Percentiles rank a stretch among this genome's conserved stretches.
Conservation (phyloP, 2,797 vertebrate species). For the Anguilla obscura region DNA sequence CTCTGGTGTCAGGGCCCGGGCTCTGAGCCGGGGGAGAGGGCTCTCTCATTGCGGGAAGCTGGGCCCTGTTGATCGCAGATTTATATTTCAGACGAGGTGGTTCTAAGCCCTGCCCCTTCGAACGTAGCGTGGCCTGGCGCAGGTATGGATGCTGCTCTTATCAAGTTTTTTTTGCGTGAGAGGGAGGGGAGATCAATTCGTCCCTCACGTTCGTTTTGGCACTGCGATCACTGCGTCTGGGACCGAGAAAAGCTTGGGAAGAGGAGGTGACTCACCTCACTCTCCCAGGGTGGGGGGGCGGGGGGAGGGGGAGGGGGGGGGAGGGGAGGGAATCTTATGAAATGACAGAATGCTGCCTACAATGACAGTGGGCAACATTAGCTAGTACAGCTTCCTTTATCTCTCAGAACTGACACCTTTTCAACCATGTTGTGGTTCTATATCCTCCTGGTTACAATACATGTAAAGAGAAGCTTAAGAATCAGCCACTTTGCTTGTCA, state of each 20-base stretch:
- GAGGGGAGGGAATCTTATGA: not conserved
- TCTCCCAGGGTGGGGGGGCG: not conserved
- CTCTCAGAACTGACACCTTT: not conserved
- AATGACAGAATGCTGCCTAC: not conserved
- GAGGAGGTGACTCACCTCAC: slow-evolving; percentile 7
- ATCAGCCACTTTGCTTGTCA: not conserved
- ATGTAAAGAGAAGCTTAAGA: not conserved
- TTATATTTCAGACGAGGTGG: slow-evolving; percentile 22
- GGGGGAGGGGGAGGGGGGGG: no score
- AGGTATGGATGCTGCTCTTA: slow-evolving; percentile 4
- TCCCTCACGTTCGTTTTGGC: not conserved
- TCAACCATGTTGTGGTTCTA: not conserved
- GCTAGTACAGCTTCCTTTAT: not conserved
- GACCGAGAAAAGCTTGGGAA: not conserved
- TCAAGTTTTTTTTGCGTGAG: not conserved
- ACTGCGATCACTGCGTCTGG: slow-evolving; percentile 1
- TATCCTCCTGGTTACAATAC: not conserved
- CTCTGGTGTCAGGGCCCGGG: not conserved
- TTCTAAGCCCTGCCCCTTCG: slow-evolving; percentile 11
- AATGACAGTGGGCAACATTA: not conserved
- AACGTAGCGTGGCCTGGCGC: slow-evolving; percentile 6
- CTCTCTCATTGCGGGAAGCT: not conserved
- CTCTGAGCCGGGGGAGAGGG: not conserved
- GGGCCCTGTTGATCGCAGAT: not conserved
- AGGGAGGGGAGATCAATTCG: slow-evolving; percentile 22